Percentiles rank a stretch among this genome's conserved stretches.
These are phyloP conservation scores for Eupithecia centaureata DNA, from an alignment of 2,888 invertebrate genomes.

Conservation along the genomic window DNA sequence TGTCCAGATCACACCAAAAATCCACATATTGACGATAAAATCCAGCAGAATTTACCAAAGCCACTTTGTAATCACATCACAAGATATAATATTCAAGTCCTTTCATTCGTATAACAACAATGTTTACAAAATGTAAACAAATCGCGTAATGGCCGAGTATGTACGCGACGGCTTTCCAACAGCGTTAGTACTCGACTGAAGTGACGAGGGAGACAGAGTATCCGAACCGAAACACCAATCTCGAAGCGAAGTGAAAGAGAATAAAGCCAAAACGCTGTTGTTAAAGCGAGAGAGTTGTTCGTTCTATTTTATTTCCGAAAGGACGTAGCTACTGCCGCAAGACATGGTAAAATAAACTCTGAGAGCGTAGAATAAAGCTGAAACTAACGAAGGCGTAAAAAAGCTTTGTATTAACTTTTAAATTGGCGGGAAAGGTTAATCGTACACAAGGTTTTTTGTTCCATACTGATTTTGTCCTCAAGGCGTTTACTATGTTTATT, in stretches of 20 bases:
- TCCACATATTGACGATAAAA: conserved; percentile 60
- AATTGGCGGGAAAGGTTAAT: conserved; percentile 69
- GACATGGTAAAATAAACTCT: conserved; percentile 19
- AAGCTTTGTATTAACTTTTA: conserved; percentile 45
- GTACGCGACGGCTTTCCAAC: conserved; percentile 45
- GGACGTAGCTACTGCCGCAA: neutral
- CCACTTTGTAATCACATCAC: conserved; percentile 58
- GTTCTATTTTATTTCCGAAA: conserved; percentile 42
- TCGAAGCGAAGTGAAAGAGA: conserved; percentile 57
- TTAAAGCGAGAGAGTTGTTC: conserved; percentile 42
- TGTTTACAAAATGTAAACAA: conserved; percentile 61
- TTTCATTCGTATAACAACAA: conserved; percentile 35
- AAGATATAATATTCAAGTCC: conserved; percentile 36
- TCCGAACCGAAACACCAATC: conserved; percentile 28
- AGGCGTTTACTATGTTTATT: conserved; percentile 18
- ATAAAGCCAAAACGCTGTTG: conserved; percentile 49
- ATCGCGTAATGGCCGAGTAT: conserved; percentile 44
- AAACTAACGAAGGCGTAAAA: neutral
- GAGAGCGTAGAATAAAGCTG: neutral
- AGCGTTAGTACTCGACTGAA: conserved; percentile 60
- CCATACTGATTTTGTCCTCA: conserved; percentile 24
- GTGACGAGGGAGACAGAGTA: conserved; percentile 47
- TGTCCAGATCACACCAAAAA: conserved; percentile 69
- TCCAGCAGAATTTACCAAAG: conserved; percentile 42
- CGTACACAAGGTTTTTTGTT: conserved; percentile 40